Conservation (phyloP, 2,113 vertebrate genomes). For the Ctenomys sociabilis region DNA sequence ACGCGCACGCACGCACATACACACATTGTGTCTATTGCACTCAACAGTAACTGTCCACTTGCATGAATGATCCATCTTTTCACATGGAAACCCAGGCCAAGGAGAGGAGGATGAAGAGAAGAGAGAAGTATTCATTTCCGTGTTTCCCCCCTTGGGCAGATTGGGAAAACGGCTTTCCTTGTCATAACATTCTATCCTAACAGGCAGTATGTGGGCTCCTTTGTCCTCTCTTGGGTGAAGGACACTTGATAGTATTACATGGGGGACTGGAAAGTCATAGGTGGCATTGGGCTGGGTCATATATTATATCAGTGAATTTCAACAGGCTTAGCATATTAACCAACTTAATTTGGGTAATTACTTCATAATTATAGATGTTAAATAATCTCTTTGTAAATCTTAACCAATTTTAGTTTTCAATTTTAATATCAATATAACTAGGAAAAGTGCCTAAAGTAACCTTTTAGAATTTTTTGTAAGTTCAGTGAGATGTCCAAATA, state of each 20-base stretch:
- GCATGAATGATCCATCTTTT: not conserved
- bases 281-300: not conserved
- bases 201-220: not conserved
- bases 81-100: not conserved
- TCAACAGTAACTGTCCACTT: not conserved
- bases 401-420: not conserved
- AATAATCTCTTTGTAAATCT: not conserved
- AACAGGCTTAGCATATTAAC: not conserved
- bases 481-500: not conserved
- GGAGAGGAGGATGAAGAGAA: not conserved
- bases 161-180: not conserved
- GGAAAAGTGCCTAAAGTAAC: not conserved
- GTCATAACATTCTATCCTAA: not conserved
- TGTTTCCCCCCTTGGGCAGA: not conserved
- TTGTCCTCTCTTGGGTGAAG: not conserved
- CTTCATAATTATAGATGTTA: not conserved
- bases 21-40: not conserved
- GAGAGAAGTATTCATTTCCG: not conserved
- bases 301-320: not conserved
- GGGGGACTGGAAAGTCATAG: not conserved
- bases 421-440: not conserved
- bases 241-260: not conserved
- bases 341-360: not conserved
- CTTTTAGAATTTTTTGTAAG: not conserved
- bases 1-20: not conserved